Conservation (phyloP, 2,888 invertebrate genomes). For the Cybosia mesomella region DNA sequence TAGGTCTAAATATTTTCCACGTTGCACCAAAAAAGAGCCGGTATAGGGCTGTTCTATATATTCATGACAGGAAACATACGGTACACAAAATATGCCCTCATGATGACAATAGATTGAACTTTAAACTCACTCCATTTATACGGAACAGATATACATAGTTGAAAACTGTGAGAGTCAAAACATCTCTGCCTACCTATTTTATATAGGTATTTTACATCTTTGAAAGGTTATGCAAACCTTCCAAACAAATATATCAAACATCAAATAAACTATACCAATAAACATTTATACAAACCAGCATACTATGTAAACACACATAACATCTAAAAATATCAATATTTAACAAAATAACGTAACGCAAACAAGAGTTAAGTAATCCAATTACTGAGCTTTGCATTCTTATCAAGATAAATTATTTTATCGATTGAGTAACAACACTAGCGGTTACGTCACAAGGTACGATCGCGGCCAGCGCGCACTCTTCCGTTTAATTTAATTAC, state of each 20-base stretch:
- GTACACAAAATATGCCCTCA: too few species aligned
- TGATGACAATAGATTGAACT: too few species aligned
- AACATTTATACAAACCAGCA: not conserved
- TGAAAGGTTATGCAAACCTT: not conserved
- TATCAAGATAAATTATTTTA: constrained; percentile 65
- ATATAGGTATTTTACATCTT: not conserved
- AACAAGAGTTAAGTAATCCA: constrained; percentile 62
- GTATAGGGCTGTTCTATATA: too few species aligned
- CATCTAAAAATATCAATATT: constrained; percentile 18
- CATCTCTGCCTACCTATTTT: too few species aligned
- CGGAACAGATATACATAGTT: too few species aligned
- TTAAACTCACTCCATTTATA: too few species aligned
- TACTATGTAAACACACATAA: constrained; percentile 6
- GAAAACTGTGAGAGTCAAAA: too few species aligned
- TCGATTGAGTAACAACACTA: constrained; percentile 75
- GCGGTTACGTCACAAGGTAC: constrained; percentile 55
- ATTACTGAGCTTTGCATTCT: constrained; percentile 61
- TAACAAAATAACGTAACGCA: constrained; percentile 39
- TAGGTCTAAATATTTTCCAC: too few species aligned
- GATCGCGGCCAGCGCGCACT: constrained; percentile 70
- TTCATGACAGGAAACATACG: too few species aligned
- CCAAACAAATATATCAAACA: not conserved
- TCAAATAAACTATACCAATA: not conserved
- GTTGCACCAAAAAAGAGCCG: too few species aligned
- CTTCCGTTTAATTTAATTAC: constrained; percentile 82